These are phyloP conservation scores for Argynnis bischoffii DNA, from an alignment of 2,888 invertebrate species.

Conservation along the genomic window DNA sequence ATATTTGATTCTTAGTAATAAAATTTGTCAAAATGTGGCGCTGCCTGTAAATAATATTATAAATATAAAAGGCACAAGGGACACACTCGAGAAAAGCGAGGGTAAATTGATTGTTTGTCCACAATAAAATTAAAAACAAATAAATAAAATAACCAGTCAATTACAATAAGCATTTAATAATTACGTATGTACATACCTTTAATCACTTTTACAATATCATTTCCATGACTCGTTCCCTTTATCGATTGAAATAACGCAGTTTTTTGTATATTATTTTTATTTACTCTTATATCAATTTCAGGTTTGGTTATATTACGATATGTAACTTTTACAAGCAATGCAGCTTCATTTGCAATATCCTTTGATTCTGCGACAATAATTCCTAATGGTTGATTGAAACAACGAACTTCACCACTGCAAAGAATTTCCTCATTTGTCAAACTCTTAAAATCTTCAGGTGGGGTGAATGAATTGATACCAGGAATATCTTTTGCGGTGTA, in stretches of 20 bases:
- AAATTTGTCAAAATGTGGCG: too few species aligned
- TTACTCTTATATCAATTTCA: constrained; percentile 54
- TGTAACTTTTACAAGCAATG: constrained; percentile 80
- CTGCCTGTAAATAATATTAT: too few species aligned
- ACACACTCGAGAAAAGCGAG: too few species aligned
- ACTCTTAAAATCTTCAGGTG: constrained; percentile 4
- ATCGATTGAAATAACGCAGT: constrained; percentile 48
- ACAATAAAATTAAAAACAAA: too few species aligned
- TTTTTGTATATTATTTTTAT: constrained; percentile 55
- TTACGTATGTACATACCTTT: constrained; percentile 46
- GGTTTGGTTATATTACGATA: constrained; percentile 72
- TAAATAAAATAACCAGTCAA: too few species aligned
- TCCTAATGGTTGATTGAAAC: constrained; percentile 86
- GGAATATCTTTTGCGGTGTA: constrained; percentile 86
- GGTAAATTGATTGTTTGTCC: too few species aligned
- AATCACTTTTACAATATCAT: constrained; percentile 72
- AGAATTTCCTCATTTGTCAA: constrained; percentile 70
- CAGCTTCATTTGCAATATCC: constrained; percentile 81
- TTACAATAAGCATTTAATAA: too few species aligned
- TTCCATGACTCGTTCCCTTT: constrained; percentile 60
- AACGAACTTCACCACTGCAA: constrained; percentile 78
- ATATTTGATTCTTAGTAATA: too few species aligned
- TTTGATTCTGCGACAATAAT: constrained; percentile 84
- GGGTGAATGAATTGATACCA: constrained; percentile 83
- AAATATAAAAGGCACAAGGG: too few species aligned